Conservation (phyloP, 2,113 vertebrate species). For the Cnemophilus loriae region DNA sequence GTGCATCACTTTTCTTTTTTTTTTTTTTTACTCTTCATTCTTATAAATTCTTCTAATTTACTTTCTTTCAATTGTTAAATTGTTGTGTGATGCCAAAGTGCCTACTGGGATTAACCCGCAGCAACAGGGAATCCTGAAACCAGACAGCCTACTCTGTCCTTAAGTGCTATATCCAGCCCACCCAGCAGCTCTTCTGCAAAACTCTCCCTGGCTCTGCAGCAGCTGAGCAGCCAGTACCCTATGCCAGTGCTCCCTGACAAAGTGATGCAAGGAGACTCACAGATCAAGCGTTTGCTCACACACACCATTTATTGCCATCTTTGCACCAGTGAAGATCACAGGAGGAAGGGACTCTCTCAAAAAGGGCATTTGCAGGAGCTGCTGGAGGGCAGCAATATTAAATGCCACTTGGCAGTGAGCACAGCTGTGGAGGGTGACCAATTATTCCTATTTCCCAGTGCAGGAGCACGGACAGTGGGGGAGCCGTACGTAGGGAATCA, state of each 20-base stretch:
- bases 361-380: neutral
- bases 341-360: neutral
- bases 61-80: neutral
- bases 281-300: neutral
- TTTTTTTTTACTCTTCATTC: neutral
- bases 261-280: neutral
- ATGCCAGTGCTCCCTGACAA: neutral
- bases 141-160: neutral
- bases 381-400: neutral
- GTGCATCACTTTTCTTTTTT: neutral
- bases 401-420: neutral
- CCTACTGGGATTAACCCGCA: neutral
- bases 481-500: neutral
- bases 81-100: neutral
- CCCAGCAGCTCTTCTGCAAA: neutral
- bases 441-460: neutral
- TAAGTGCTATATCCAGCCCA: neutral
- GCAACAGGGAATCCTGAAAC: neutral
- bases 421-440: neutral
- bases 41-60: neutral
- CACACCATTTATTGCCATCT: neutral
- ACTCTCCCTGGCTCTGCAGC: neutral
- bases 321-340: neutral
- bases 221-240: neutral
- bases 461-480: neutral